Base-by-base conservation (phyloP, 2,113 vertebrate species). In the Ursus arctos region DNA sequence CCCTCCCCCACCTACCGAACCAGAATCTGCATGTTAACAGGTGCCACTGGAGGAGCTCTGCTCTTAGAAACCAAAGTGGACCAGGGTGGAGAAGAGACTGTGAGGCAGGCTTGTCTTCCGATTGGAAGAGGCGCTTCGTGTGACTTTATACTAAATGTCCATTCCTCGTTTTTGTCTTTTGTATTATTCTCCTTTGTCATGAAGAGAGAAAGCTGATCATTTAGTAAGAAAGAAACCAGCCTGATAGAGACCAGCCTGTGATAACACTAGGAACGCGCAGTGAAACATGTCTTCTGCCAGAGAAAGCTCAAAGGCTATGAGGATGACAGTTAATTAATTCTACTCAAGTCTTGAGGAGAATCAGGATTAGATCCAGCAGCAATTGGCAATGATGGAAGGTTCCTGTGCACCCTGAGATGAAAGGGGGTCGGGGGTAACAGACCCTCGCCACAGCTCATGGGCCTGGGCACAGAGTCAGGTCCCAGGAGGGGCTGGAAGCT, bases 251-350 rank as follows among this genome's bases (percentile, higher is more conserved):
- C n/a, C 12, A 12, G 3, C 31, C 61, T 8, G 55, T 79, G 51
- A 11, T 85, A 86, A 85, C 82, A 16, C 51, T 36, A 18, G 65
- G 28, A 72, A 83, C 26, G 69, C 26, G 80, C 49, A 91, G 53
- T 55, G 11, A 95, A 94, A 79, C 63, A 43, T 43, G 72, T 59
- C 15, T 71, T 71, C 49, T 74, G 89, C 53, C 43, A 69, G 24
- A 71, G 82, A 53, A 71, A 91, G 40, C 49, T 83, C 53, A 49
- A 63, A 57, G 49, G 59, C 47, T 96, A 8, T 72, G 49, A 74
- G 67, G 87, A 79, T 94, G 69, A 49, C 61, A 43, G 79, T 65
- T 94, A 85, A 88, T 83, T 84, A 82, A 93, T 96, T 94, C 72
- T 82, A 2, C 77, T 86, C 7, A 16, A 83, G n/a, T 91, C 61